Conservation (phyloP, 2,888 invertebrate genomes). For the Campopleginae sp. region DNA sequence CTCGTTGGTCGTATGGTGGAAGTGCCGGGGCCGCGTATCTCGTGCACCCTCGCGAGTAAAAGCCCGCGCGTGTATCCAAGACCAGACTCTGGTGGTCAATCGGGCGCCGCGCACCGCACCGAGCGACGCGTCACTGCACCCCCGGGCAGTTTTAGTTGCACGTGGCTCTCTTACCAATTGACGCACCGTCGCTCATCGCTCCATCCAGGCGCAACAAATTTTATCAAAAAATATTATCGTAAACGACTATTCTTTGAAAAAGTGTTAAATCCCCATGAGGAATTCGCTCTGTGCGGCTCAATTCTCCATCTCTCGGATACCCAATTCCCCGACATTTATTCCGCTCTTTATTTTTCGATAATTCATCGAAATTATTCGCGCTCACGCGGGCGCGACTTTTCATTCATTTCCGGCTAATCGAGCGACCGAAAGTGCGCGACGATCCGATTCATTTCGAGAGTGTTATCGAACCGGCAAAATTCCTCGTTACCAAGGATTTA, state of each 20-base stretch:
- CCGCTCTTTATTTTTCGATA: background rate
- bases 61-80: constrained; percentile 78
- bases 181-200: constrained; percentile 72
- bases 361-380: background rate
- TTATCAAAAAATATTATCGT: constrained; percentile 55
- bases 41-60: constrained; percentile 72
- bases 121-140: constrained; percentile 83
- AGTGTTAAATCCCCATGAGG: background rate
- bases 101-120: constrained; percentile 83
- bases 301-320: background rate
- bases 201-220: constrained; percentile 70
- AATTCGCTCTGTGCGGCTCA: background rate
- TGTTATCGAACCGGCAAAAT: background rate
- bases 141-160: constrained; percentile 78
- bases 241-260: constrained; percentile 1
- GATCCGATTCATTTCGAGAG: background rate
- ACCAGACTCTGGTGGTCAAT: constrained; percentile 84
- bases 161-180: constrained; percentile 80
- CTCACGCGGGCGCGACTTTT: too few relatives aligned
- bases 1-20: constrained; percentile 68
- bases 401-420: background rate
- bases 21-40: constrained; percentile 76
- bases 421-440: background rate
- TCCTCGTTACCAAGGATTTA: constrained; percentile 8
- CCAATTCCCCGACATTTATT: background rate